Conservation (phyloP, 2,797 vertebrate genomes). For the Etheostoma perlongum region DNA sequence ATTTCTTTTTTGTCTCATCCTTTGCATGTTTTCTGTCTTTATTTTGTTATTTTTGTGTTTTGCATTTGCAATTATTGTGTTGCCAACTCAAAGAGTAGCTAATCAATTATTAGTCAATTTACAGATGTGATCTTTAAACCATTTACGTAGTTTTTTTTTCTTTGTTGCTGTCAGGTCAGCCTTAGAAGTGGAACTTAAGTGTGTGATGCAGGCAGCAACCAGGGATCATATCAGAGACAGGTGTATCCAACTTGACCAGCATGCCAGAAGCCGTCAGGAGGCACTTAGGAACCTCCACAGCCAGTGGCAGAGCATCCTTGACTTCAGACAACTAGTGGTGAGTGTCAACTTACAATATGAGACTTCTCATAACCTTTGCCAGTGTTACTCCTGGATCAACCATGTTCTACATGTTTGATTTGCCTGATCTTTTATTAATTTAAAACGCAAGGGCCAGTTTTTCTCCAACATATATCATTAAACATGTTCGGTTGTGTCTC, state of each 20-base stretch:
- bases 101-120: neutral
- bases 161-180: conserved; percentile 70
- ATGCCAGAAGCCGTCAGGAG: conserved; percentile 72
- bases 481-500: conserved; percentile 26
- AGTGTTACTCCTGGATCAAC: neutral
- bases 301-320: conserved; percentile 84
- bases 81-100: neutral
- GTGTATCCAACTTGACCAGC: conserved; percentile 77
- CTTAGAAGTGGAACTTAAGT: conserved; percentile 83
- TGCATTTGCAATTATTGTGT: neutral
- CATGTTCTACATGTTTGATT: conserved; percentile 2
- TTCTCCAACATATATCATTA: conserved; percentile 1
- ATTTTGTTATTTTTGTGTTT: neutral
- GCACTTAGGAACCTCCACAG: conserved; percentile 73
- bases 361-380: neutral
- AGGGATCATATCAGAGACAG: conserved; percentile 77
- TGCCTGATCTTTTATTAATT: neutral
- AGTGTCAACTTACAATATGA: conserved; percentile 26
- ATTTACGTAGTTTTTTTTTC: neutral
- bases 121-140: neutral
- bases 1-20: neutral
- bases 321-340: conserved; percentile 86
- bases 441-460: neutral
- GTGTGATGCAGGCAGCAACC: conserved; percentile 75
- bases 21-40: neutral